phyloP scores from a whole-genome alignment of 2,888 invertebrate genomes.

The Listrodromus nycthemerus region DNA sequence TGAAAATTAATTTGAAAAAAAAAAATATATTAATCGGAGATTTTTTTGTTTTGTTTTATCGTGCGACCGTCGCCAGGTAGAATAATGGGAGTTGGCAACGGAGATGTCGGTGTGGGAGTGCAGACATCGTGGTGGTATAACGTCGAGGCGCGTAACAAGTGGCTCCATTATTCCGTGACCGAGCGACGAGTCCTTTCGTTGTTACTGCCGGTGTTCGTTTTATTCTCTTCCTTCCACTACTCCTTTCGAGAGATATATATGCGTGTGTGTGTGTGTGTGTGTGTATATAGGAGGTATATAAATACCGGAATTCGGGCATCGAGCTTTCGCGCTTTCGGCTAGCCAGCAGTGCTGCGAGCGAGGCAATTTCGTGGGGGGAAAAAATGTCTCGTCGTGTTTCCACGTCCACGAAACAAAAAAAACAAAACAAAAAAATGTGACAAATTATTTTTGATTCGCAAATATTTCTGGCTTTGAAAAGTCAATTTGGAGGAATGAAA shows the following conservation, averaged over 20 bases:
- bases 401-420: no score
- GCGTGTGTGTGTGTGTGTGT: background rate
- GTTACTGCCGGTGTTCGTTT: conserved; percentile 47
- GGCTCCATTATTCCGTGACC: conserved; percentile 73
- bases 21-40: background rate
- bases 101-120: conserved; percentile 28
- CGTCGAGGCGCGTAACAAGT: conserved; percentile 77
- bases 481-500: no score
- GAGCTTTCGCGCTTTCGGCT: conserved; percentile 34
- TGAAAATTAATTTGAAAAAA: background rate
- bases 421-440: no score
- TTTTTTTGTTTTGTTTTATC: no score
- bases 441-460: no score
- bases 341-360: conserved; percentile 40
- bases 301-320: conserved; percentile 53
- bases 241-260: background rate
- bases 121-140: conserved; percentile 54
- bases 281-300: background rate
- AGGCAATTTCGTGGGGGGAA: conserved; percentile 6
- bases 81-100: conserved; percentile 33
- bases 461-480: no score
- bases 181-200: conserved; percentile 53
- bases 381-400: no score
- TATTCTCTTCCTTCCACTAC: conserved; percentile 26
- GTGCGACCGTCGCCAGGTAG: background rate